Evolutionary conservation across 2,113 vertebrate genomes (phyloP), one percentile per base, ranked within the genome.

Genomic region (Plestiodon gilberti): DNA sequence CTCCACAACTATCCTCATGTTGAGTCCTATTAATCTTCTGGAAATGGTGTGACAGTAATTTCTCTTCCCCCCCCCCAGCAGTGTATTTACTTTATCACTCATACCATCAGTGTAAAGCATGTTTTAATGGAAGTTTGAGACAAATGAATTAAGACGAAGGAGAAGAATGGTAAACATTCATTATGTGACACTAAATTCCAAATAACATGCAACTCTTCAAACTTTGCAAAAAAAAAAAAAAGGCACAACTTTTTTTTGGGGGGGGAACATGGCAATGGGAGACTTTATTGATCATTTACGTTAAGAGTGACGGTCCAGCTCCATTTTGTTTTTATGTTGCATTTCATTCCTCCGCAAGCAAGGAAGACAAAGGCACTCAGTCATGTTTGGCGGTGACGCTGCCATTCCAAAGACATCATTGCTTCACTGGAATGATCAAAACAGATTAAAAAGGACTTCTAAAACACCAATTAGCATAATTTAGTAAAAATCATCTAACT

Each of bases 391-490:
- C 83, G 55, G 69, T 87, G 85, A 87, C 22, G 85, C 86, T 91
- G 93, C 92, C 88, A 93, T 71, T 0, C 0, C 30, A 81, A 91
- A 84, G 88, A 77, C 84, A 91, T 84, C 35, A 91, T 91, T 93
- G 91, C 85, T 64, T 85, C 78, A 89, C 89, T 86, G 94, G 88
- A 92, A 89, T 89, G 93, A 89, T 93, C 91, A 96, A 93, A 92
- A 90, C 73, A 94, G 86, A 82, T 94, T 92, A 81, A 92, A 81
- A 94, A 92, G 86, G 89, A 89, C 90, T 94, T 89, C 89, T 92
- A 76, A 93, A 95, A 78, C 81, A 89, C 71, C 90, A 94, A 95
- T 94, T 96, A 96, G 94, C 93, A 90, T 73, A 89, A 92, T 93
- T 55, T 62, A 84, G 59, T 89, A 91, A 92, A 95, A 95, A 83